These are phyloP conservation scores for Scolopax rusticola DNA, from an alignment of 2,797 vertebrate genomes.

Conservation along the genomic window DNA sequence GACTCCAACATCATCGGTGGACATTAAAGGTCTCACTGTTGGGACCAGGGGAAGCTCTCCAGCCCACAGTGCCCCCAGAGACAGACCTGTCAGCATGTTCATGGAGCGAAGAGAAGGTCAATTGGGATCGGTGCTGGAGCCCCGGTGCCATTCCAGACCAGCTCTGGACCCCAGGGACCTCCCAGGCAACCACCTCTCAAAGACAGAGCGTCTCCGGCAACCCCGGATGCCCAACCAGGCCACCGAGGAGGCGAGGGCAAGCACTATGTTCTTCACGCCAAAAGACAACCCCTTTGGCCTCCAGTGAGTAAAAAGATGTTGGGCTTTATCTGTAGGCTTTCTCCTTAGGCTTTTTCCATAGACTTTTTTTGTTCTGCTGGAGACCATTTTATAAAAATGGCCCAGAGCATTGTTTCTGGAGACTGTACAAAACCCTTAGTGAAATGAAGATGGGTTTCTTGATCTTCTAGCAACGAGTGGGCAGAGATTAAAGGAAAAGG, in stretches of 20 bases:
- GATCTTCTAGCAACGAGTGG: rapidly evolving
- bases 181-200: slow-evolving; percentile 56
- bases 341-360: background rate
- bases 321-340: background rate
- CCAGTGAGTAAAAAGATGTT: slow-evolving; percentile 83
- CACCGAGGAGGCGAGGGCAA: slow-evolving; percentile 74
- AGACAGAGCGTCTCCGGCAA: slow-evolving; percentile 68
- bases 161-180: slow-evolving; percentile 82
- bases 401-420: background rate
- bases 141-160: slow-evolving; percentile 82
- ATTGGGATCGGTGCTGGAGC: slow-evolving; percentile 16
- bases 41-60: slow-evolving; percentile 71
- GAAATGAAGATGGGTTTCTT: background rate
- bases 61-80: slow-evolving; percentile 62
- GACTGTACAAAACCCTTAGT: background rate
- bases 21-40: slow-evolving; percentile 72
- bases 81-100: slow-evolving; percentile 78
- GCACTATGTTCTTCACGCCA: slow-evolving; percentile 88
- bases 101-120: slow-evolving; percentile 70
- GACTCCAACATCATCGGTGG: background rate
- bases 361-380: background rate
- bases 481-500: background rate
- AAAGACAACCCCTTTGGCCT: slow-evolving; percentile 85
- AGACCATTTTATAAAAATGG: background rate
- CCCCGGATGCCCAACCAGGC: slow-evolving; percentile 74